These are phyloP conservation scores for Hydropsyche betteni DNA, from an alignment of 2,888 invertebrate genomes.

Conservation along the genomic window DNA sequence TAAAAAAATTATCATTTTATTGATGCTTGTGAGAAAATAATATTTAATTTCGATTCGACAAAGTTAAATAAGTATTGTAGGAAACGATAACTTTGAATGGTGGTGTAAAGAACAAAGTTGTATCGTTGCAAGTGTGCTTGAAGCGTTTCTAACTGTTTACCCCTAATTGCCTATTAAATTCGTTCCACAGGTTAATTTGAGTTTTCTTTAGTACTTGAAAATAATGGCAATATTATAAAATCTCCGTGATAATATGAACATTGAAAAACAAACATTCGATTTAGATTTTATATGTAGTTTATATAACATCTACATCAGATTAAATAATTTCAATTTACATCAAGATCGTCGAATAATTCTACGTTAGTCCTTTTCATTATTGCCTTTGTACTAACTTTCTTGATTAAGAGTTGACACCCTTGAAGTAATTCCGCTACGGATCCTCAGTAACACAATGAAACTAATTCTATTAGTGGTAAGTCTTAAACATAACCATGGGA, in stretches of 20 bases:
- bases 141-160: slow-evolving; percentile 46
- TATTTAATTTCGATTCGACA: background rate
- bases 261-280: too few species aligned
- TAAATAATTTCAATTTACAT: background rate
- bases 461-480: slow-evolving; percentile 17
- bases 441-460: slow-evolving; percentile 21
- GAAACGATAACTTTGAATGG: slow-evolving; percentile 44
- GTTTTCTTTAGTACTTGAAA: background rate
- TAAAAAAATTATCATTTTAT: slow-evolving; percentile 15
- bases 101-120: slow-evolving; percentile 43
- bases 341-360: slow-evolving; percentile 4
- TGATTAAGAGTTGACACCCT: slow-evolving; percentile 31
- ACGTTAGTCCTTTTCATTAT: slow-evolving; percentile 18
- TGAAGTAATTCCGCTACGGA: slow-evolving; percentile 6
- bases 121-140: slow-evolving; percentile 43
- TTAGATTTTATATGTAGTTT: too few species aligned
- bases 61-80: slow-evolving; percentile 34
- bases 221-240: too few species aligned
- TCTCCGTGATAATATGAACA: too few species aligned
- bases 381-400: slow-evolving; percentile 27
- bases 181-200: slow-evolving; percentile 37
- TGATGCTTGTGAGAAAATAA: background rate
- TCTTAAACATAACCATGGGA: background rate
- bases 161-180: slow-evolving; percentile 51
- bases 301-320: too few species aligned